A percentile compares a stretch with the other conserved stretches of the same genome.
These are phyloP conservation scores for Scyliorhinus canicula DNA, from an alignment of 2,797 vertebrate species.

Conservation along the genomic window DNA sequence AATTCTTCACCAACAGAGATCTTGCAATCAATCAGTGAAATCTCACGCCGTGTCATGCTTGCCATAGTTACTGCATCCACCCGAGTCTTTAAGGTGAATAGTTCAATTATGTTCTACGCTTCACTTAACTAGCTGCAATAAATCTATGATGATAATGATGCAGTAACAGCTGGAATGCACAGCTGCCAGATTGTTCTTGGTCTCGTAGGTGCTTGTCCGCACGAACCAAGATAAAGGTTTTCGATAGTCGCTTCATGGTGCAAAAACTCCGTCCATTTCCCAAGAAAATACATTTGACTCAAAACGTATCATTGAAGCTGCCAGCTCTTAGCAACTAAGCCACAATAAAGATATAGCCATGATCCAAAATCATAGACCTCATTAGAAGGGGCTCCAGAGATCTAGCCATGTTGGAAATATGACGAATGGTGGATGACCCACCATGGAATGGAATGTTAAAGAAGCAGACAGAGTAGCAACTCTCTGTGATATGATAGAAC, in stretches of 20 bases:
- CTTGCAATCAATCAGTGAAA: not conserved
- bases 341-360: not conserved
- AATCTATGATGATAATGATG: not conserved
- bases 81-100: not conserved
- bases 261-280: not conserved
- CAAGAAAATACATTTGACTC: not conserved
- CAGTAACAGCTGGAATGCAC: not conserved
- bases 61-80: not conserved
- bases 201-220: not conserved
- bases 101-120: not conserved
- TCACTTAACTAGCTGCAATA: constrained; percentile 13
- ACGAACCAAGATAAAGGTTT: not conserved
- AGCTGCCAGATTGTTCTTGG: not conserved
- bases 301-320: not conserved
- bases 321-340: not conserved
- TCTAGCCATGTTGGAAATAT: not conserved
- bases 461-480: not conserved
- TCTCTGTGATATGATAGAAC: no score
- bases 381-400: not conserved
- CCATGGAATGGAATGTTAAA: not conserved
- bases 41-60: not conserved
- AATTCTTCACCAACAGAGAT: not conserved
- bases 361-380: not conserved
- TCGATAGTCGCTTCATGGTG: not conserved
- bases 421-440: not conserved